A percentile compares a stretch with the other conserved stretches of the same genome.
Evolutionary conservation across 2,888 invertebrate species (phyloP).

Genomic region (Allophyes oxyacanthae): DNA sequence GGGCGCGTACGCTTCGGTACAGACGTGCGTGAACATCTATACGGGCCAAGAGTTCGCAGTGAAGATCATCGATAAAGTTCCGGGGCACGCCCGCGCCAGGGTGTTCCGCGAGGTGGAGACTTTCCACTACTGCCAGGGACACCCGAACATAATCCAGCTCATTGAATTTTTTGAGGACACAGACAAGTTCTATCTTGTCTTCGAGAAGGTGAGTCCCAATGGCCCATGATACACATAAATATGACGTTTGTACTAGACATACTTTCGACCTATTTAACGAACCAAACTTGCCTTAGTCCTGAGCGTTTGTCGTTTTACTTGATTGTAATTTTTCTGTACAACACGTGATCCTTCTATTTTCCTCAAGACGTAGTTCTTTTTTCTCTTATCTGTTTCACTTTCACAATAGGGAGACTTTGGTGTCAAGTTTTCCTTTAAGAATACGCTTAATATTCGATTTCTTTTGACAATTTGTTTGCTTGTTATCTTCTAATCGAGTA

Average conservation of each 20-base stretch:
- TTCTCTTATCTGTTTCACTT: conserved; percentile 1
- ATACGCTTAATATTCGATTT: conserved; percentile 15
- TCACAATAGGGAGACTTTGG: conserved; percentile 11
- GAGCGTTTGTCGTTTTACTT: background rate
- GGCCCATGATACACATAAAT: too few species aligned
- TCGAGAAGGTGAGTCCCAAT: conserved; percentile 94
- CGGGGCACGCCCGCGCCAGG: conserved; percentile 97
- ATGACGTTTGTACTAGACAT: too few species aligned
- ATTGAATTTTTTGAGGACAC: conserved; percentile 99
- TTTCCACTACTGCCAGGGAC: conserved; percentile 99
- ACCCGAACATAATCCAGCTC: conserved; percentile 99
- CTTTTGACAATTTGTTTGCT: conserved; percentile 6
- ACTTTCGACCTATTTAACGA: background rate
- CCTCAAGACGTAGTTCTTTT: conserved; percentile 3
- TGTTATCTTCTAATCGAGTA: conserved; percentile 3
- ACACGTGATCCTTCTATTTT: conserved; percentile 9
- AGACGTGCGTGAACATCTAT: conserved; percentile 97
- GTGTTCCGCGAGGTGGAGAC: conserved; percentile 99
- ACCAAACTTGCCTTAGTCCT: background rate
- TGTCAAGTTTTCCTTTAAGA: conserved; percentile 8
- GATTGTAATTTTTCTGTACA: conserved; percentile 1
- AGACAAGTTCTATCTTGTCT: conserved; percentile 98
- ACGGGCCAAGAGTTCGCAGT: conserved; percentile 98
- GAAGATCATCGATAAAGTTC: conserved; percentile 98
- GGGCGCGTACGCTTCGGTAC: conserved; percentile 98